Evolutionary conservation across 2,888 invertebrate genomes (phyloP).

Genomic region (Drosophila neutralis): DNA sequence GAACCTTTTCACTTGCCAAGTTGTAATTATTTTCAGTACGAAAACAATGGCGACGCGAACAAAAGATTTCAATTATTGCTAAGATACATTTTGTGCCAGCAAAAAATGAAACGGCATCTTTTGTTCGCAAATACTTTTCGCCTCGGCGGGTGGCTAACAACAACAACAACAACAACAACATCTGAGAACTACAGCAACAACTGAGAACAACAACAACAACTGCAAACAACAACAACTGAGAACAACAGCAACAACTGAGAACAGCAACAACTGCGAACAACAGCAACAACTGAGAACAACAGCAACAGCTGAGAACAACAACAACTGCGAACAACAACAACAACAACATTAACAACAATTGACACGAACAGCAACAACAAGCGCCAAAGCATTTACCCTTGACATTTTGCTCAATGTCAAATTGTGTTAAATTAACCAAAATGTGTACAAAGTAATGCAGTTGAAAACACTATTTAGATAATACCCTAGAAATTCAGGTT

Average conservation of each 20-base stretch:
- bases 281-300: slow-evolving; percentile 11
- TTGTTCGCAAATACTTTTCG: slow-evolving; percentile 43
- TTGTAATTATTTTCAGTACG: background rate
- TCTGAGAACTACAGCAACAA: background rate
- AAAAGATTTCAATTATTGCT: slow-evolving; percentile 56
- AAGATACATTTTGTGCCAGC: slow-evolving; percentile 30
- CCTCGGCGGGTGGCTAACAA: slow-evolving; percentile 43
- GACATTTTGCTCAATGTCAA: slow-evolving; percentile 74
- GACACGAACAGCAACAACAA: background rate
- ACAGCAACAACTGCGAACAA: background rate
- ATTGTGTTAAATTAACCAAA: slow-evolving; percentile 50
- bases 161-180: slow-evolving; percentile 10
- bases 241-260: background rate
- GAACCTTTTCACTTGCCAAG: background rate
- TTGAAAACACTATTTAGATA: background rate
- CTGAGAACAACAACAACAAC: background rate
- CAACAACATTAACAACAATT: slow-evolving; percentile 13
- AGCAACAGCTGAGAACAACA: background rate
- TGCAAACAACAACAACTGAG: background rate
- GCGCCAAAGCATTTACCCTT: slow-evolving; percentile 34
- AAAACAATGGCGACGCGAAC: slow-evolving; percentile 27
- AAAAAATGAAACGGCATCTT: slow-evolving; percentile 31
- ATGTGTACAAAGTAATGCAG: background rate
- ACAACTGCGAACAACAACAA: background rate
- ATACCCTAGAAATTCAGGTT: background rate